Conservation (phyloP, 2,888 invertebrate genomes). For the Netelia inedita region DNA sequence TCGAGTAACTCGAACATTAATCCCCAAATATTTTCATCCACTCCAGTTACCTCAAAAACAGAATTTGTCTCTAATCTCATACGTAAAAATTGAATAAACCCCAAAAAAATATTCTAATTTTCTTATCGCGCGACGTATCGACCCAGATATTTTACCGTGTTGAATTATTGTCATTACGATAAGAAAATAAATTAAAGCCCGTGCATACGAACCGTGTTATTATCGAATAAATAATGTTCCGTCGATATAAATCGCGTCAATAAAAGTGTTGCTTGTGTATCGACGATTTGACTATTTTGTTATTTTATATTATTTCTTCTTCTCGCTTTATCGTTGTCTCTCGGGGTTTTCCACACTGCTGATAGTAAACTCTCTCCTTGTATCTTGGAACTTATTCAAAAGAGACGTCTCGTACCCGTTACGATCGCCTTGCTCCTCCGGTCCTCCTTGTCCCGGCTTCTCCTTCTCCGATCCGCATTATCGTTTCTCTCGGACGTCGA, state of each 20-base stretch:
- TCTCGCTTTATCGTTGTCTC: constrained; percentile 13
- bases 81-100: not conserved
- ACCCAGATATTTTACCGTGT: not conserved
- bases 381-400: not conserved
- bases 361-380: constrained; percentile 21
- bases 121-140: not conserved
- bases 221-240: not conserved
- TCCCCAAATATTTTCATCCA: no score
- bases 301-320: constrained; percentile 7
- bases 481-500: not conserved
- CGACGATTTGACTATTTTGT: not conserved
- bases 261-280: not conserved
- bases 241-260: not conserved
- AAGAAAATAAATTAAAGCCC: not conserved
- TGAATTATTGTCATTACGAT: not conserved
- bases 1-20: no score
- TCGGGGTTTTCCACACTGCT: constrained; percentile 50
- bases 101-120: not conserved
- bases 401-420: not conserved
- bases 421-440: constrained; percentile 4
- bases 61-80: not conserved
- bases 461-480: constrained; percentile 33
- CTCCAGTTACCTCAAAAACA: no score
- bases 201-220: not conserved
- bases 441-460: constrained; percentile 26